phyloP scores from a whole-genome alignment of 2,888 invertebrate genomes.

The Scaptomyza tumidula region DNA sequence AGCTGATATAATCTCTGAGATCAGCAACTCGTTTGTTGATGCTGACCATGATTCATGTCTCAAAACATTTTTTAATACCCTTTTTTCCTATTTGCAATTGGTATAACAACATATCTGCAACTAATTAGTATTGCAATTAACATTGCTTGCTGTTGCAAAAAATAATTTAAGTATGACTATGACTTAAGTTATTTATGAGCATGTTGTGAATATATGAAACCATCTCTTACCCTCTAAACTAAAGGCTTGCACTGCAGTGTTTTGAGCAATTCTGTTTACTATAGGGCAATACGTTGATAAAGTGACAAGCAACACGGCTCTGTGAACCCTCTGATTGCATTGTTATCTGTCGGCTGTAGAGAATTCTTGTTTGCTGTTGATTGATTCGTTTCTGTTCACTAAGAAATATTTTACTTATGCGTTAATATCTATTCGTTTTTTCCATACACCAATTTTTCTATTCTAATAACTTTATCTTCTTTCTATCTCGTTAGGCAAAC shows the following conservation, averaged over 20 bases:
- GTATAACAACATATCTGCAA: too few relatives aligned
- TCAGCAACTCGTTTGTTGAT: neutral
- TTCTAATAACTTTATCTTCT: neutral
- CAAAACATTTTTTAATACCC: neutral
- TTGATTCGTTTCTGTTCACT: neutral
- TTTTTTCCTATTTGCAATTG: too few relatives aligned
- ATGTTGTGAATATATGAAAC: neutral
- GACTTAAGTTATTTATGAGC: neutral
- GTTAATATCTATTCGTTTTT: neutral
- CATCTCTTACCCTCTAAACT: neutral
- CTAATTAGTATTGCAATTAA: too few relatives aligned
- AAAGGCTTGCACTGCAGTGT: neutral
- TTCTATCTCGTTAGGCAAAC: neutral
- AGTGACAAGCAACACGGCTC: neutral
- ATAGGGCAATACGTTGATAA: neutral
- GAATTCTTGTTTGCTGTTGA: neutral
- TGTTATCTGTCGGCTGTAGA: too few relatives aligned
- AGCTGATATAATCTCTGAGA: too few relatives aligned
- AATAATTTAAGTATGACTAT: slow-evolving; percentile 8
- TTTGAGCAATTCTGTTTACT: too few relatives aligned
- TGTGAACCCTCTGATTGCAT: neutral
- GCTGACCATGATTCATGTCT: neutral
- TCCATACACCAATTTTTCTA: neutral
- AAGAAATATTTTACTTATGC: neutral
- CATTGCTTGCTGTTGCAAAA: too few relatives aligned